These are phyloP conservation scores for Axea sp. DNA, from an alignment of 2,888 invertebrate genomes.

Conservation along the genomic window DNA sequence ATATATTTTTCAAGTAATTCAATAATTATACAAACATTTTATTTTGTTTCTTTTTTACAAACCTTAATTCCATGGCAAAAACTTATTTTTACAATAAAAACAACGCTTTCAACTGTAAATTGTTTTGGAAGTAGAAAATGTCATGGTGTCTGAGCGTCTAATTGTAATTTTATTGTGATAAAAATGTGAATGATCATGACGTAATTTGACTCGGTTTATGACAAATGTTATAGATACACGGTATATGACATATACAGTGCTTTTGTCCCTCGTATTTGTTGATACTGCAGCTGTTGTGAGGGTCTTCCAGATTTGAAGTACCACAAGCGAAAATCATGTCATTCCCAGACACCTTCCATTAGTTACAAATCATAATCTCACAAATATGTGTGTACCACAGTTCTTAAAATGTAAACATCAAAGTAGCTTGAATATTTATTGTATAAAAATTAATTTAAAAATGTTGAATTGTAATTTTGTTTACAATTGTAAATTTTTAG, in stretches of 20 bases:
- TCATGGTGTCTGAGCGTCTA: conserved; percentile 23
- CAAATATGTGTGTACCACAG: no score
- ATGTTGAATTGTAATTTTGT: no score
- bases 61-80: no score
- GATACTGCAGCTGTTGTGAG: conserved; percentile 72
- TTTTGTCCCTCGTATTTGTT: conserved; percentile 65
- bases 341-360: conserved; percentile 72
- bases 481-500: no score
- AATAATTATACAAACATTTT: no score
- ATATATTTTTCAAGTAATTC: no score
- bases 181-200: conserved; percentile 46
- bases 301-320: conserved; percentile 69
- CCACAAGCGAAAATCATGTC: conserved; percentile 71
- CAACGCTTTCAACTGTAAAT: no score
- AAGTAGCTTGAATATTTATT: no score
- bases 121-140: conserved; percentile 20
- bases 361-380: conserved; percentile 71
- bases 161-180: conserved; percentile 42
- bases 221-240: conserved; percentile 78
- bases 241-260: conserved; percentile 73
- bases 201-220: conserved; percentile 64
- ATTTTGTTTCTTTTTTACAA: no score
- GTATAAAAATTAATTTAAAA: no score
- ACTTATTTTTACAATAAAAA: no score
- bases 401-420: no score